Conservation (phyloP, 2,113 vertebrate species). For the Suncus etruscus region DNA sequence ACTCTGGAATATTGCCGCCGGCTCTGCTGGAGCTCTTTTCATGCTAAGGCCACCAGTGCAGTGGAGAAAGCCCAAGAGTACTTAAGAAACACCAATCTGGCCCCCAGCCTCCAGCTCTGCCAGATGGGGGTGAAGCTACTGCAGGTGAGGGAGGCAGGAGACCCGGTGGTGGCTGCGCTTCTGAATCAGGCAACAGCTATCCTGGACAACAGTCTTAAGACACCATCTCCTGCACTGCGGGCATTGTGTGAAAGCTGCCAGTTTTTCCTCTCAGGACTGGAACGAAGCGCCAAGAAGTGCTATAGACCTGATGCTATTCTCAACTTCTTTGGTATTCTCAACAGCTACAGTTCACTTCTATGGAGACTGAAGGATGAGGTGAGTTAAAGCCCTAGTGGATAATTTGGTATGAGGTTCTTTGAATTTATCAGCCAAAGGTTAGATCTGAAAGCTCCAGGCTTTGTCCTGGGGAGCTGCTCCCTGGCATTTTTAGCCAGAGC, state of each 20-base stretch:
- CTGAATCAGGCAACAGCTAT: conserved; percentile 83
- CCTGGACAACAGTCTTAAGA: not conserved
- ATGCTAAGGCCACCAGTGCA: conserved; percentile 76
- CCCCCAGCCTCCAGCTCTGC: conserved; percentile 63
- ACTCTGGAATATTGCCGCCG: conserved; percentile 84
- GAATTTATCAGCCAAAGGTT: not conserved
- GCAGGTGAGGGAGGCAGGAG: conserved; percentile 30
- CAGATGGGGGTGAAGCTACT: conserved; percentile 85
- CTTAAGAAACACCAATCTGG: conserved; percentile 35
- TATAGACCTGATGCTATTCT: conserved; percentile 80
- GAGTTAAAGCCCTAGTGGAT: conserved; percentile 64
- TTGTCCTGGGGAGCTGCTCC: accelerated
- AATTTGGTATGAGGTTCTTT: too few relatives aligned
- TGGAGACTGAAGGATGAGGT: conserved; percentile 78
- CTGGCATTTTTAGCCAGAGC: too few relatives aligned
- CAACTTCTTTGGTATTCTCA: conserved; percentile 88
- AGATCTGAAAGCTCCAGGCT: not conserved
- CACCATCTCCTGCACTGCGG: conserved; percentile 49
- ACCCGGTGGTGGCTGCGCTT: conserved; percentile 4
- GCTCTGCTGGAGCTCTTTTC: conserved; percentile 86
- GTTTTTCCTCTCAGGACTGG: conserved; percentile 86
- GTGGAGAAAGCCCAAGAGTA: conserved; percentile 69
- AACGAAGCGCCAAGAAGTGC: conserved; percentile 63
- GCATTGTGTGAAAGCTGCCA: conserved; percentile 89
- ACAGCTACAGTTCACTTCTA: conserved; percentile 86